Base-by-base conservation (phyloP, 35 echinoderm and acorn worm genomes). In the Acanthaster planci region DNA sequence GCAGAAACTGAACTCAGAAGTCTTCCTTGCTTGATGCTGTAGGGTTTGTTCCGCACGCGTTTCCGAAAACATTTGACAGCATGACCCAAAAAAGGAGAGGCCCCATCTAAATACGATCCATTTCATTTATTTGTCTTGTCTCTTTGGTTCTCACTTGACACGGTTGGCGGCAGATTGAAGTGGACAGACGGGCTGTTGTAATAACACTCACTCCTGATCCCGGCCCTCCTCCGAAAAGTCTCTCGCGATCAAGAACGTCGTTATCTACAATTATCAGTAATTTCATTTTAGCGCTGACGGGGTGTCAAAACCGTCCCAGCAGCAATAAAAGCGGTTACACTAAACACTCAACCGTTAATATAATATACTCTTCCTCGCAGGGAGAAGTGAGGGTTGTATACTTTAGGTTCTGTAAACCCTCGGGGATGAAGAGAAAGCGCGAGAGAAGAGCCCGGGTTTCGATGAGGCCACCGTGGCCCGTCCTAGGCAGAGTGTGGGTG, bases 21-120 rank as follows among this genome's bases (percentile, higher is more conserved):
- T 47, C 42, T 47, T 12, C 42, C 4, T 47, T 6, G n/a, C n/a
- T 47, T 12, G 42, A 47, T 47, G 42, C 64, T 35, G 34, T 72
- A 72, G 64, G 64, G 64, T 72, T 72, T 72, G 64, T 72, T 34
- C 26, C 64, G 23, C 64, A 47, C 15, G 64, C 23, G 29, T 72
- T 72, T 72, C 64, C 64, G 64, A 72, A 72, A 72, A 72, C 64
- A 72, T 72, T 72, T 72, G 64, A 72, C 64, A 72, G 64, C 64
- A 72, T 72, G 64, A 72, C 64, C 64, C 7, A 72, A 34, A 72
- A 72, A 72, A 22, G 31, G 29, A 72, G 34, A 72, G 34, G 23
- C 21, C 64, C 26, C 26, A 34, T 5, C 26, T 30, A 34, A 72
- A 72, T 8, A 34, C 23, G 64, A 72, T n/a, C 64, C 64, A 72